Conservation (phyloP, 1,140 invertebrate genomes). For the Lucilia sericata region DNA sequence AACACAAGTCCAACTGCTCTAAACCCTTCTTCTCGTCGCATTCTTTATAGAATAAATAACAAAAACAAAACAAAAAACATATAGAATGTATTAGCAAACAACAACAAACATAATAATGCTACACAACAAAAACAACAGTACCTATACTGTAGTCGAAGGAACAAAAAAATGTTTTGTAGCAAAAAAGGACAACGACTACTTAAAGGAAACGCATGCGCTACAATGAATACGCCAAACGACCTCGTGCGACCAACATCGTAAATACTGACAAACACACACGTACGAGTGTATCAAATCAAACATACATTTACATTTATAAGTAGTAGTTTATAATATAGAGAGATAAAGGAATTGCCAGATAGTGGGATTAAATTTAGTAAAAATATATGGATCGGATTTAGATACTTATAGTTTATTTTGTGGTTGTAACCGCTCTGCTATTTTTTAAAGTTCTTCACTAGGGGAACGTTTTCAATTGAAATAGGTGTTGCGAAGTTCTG, state of each 20-base stretch:
- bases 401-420: too few relatives aligned
- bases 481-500: too few relatives aligned
- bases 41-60: not conserved
- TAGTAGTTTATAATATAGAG: too few relatives aligned
- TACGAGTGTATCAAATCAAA: not conserved
- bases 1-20: constrained; percentile 1
- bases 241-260: constrained; percentile 41
- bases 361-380: too few relatives aligned
- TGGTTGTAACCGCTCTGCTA: too few relatives aligned
- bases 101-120: not conserved
- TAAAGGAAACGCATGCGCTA: constrained; percentile 38
- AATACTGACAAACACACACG: not conserved
- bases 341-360: too few relatives aligned
- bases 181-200: constrained; percentile 40
- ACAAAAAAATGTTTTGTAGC: not conserved
- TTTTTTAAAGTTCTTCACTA: too few relatives aligned
- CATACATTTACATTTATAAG: not conserved
- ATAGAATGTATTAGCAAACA: not conserved
- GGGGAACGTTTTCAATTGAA: too few relatives aligned
- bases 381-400: too few relatives aligned
- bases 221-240: constrained; percentile 43
- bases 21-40: not conserved
- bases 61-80: not conserved
- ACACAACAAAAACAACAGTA: not conserved
- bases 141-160: not conserved